These are phyloP conservation scores for Acipenser oxyrinchus DNA, from an alignment of 2,797 vertebrate genomes.

Conservation along the genomic window DNA sequence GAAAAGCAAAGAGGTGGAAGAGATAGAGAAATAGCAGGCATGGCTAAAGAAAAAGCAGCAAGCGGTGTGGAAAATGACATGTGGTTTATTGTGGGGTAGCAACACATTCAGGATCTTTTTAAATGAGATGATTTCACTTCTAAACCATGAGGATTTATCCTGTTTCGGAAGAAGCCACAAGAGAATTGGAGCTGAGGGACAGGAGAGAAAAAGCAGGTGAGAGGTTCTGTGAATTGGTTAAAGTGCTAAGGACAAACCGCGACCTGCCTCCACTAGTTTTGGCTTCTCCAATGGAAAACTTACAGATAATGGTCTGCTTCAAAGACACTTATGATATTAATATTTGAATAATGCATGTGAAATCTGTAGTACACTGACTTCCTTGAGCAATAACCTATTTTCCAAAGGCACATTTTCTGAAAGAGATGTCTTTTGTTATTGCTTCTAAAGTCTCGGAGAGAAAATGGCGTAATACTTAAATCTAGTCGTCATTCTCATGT, in stretches of 20 bases:
- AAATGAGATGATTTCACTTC: no score
- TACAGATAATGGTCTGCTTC: constrained; percentile 38
- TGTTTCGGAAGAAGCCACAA: constrained; percentile 69
- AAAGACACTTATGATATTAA: no score
- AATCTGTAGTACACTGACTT: no score
- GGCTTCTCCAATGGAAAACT: constrained; percentile 51
- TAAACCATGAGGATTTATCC: no score
- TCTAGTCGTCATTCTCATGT: no score
- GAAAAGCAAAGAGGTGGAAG: constrained; percentile 62
- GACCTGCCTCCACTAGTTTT: constrained; percentile 45
- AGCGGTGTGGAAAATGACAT: constrained; percentile 61
- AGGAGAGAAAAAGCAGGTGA: constrained; percentile 70
- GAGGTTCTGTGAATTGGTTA: constrained; percentile 81
- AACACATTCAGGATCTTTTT: no score
- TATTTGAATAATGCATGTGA: no score
- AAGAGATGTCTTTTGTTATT: no score
- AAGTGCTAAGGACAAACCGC: constrained; percentile 69
- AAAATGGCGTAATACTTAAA: no score
- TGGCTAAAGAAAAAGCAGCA: constrained; percentile 84
- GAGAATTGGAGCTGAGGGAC: constrained; percentile 65
- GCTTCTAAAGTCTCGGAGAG: no score
- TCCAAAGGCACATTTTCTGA: no score
- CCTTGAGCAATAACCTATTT: no score
- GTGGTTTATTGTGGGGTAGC: constrained; percentile 9
- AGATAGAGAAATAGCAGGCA: constrained; percentile 71